phyloP scores from a whole-genome alignment of 30 jellyfish, hydroid and myxozoan genomes.

The Cassiopea andromeda region DNA sequence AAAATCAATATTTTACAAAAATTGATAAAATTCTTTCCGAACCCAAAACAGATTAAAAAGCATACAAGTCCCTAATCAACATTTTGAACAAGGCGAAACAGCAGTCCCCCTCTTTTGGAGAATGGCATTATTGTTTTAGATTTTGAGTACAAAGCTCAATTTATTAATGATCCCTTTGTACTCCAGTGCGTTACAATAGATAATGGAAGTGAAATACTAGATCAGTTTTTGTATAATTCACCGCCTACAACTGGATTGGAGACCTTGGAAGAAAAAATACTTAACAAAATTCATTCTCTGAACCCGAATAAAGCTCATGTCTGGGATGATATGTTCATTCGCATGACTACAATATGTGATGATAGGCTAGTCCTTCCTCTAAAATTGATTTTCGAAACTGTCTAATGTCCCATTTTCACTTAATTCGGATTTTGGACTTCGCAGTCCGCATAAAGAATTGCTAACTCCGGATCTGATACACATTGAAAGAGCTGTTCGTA shows the following conservation, averaged over 20 bases:
- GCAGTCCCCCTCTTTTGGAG: not conserved
- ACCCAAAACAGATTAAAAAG: not conserved
- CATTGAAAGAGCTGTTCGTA: too few species aligned
- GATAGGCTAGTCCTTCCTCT: too few species aligned
- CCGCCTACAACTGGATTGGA: not conserved
- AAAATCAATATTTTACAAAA: not conserved
- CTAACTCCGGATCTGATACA: too few species aligned
- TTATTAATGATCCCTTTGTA: not conserved
- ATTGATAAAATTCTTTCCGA: not conserved
- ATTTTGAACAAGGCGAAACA: not conserved
- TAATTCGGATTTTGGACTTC: too few species aligned
- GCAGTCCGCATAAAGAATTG: too few species aligned
- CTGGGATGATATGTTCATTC: too few species aligned
- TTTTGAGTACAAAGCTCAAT: not conserved
- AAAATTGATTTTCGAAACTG: too few species aligned
- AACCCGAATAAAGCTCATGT: too few species aligned
- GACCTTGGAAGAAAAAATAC: constrained; percentile 12
- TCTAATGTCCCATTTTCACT: too few species aligned
- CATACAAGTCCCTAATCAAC: not conserved
- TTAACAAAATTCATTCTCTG: not conserved
- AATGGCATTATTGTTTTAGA: not conserved
- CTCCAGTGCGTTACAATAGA: not conserved
- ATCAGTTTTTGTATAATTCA: not conserved
- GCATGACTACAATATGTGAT: too few species aligned
- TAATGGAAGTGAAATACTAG: not conserved